phyloP scores from a whole-genome alignment of 2,888 invertebrate species.

The Drosophila emarginata region DNA sequence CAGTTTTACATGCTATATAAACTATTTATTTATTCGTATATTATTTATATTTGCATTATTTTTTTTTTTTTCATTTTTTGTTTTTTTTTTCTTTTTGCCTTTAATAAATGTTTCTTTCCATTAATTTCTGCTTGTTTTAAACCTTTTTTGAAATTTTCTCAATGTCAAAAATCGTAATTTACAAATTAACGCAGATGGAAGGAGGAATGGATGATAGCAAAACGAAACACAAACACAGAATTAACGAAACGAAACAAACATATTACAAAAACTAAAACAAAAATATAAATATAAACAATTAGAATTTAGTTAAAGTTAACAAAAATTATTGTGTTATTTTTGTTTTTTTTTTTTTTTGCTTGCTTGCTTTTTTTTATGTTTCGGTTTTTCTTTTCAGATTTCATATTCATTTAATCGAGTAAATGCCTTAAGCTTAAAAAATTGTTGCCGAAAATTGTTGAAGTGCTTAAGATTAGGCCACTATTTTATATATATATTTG shows the following conservation, averaged over 20 bases:
- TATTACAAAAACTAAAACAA: background rate
- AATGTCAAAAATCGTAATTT: conserved; percentile 48
- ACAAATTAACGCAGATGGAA: conserved; percentile 51
- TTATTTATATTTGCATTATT: conserved; percentile 48
- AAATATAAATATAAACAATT: conserved; percentile 14
- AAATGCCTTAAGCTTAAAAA: conserved; percentile 50
- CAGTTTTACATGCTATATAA: conserved; percentile 76
- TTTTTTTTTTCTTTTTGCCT: conserved; percentile 19
- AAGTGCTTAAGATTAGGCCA: conserved; percentile 63
- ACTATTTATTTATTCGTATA: conserved; percentile 67
- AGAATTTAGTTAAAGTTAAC: conserved; percentile 26
- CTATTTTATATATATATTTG: conserved; percentile 37
- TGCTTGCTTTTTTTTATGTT: conserved; percentile 25
- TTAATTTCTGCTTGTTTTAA: conserved; percentile 36
- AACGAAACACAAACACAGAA: background rate
- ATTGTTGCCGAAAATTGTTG: conserved; percentile 59
- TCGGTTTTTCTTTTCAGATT: conserved; percentile 31
- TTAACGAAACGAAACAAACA: background rate
- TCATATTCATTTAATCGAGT: background rate
- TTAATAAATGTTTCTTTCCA: conserved; percentile 8
- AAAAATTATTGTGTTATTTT: conserved; percentile 20
- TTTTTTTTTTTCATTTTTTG: conserved; percentile 37
- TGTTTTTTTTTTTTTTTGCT: conserved; percentile 8
- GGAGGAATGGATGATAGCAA: background rate
- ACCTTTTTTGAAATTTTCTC: conserved; percentile 38